Evolutionary conservation across 2,888 invertebrate species (phyloP), one percentile per base, ranked within the genome.

Genomic region (Agrochola lychnidis): DNA sequence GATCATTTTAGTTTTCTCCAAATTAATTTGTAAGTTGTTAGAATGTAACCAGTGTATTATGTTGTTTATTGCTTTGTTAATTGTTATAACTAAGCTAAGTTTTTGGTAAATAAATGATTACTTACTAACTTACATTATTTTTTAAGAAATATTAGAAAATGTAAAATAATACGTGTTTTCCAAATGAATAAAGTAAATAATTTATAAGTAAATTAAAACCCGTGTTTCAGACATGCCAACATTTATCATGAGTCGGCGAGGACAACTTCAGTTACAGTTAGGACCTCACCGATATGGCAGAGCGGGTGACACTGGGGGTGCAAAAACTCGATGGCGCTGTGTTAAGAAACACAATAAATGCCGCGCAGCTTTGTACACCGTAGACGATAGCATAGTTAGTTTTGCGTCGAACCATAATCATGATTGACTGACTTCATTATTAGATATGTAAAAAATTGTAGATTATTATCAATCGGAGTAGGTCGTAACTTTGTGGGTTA

Each of bases 241-340:
- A 56, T 69, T 69, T 64, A 48, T 61, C 2, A 61, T 16, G 40
- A 81, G 45, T 62, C 63, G 30, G 4, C 78, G 82, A 56, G 77
- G 82, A 48, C 71, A 61, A 53, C 9, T 78, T 62, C 68, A 61
- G n/a, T 69, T 81, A 69, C 57, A 68, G 48, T 36, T 77, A 56
- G 82, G 81, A 51, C 4, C 25, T 14, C 59, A 82, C n/a, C 69
- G 63, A 12, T 82, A 57, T 22, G 30, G 64, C 51, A 72, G 83
- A 22, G 89, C 53, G 7, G 56, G 78, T 7, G n/a, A 69, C 5
- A 12, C 25, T n/a, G 36, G 10, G 14, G 48, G 56, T 14, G 2
- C 2, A 5, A 77, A 64, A 77, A 72, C 69, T 61, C 77, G 82
- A 72, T 81, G 81, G 82, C 81, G 82, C 7, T 81, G 81, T 72